These are phyloP conservation scores for Netelia virgata DNA, from an alignment of 2,888 invertebrate genomes.

Conservation along the genomic window DNA sequence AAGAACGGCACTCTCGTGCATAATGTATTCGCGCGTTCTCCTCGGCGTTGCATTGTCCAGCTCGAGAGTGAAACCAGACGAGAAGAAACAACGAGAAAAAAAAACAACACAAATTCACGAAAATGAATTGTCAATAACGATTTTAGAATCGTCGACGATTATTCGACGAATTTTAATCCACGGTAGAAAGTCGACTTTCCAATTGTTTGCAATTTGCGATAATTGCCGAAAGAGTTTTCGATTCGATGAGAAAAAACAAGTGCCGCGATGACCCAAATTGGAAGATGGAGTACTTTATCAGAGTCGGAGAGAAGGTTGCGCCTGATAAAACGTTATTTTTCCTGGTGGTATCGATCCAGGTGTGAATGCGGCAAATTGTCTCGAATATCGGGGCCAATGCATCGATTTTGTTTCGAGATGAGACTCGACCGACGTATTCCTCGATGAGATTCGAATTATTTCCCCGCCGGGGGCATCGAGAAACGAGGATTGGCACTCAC, in stretches of 20 bases:
- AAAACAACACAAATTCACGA: slow-evolving; percentile 4
- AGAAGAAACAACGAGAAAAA: not conserved
- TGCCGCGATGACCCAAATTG: not conserved
- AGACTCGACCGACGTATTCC: not conserved
- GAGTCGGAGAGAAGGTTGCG: not conserved
- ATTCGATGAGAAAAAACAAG: not conserved
- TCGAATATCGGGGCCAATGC: not conserved
- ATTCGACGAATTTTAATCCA: too few relatives aligned
- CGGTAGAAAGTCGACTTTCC: not conserved
- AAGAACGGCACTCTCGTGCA: slow-evolving; percentile 24
- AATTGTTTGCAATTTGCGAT: not conserved
- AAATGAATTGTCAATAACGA: slow-evolving; percentile 8
- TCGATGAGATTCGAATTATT: slow-evolving; percentile 49
- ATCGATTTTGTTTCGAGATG: slow-evolving; percentile 9
- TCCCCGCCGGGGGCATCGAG: slow-evolving; percentile 7
- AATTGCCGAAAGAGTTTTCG: not conserved
- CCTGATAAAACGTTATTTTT: slow-evolving; percentile 17
- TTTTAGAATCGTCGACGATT: not conserved
- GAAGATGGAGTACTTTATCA: not conserved
- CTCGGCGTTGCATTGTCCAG: slow-evolving; percentile 40
- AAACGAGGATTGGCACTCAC: slow-evolving; percentile 55
- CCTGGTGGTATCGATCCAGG: not conserved
- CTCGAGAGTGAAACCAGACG: not conserved
- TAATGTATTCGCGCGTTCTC: slow-evolving; percentile 40
- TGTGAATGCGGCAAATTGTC: slow-evolving; percentile 13